Evolutionary conservation across 2,113 vertebrate genomes (phyloP).

Genomic region (Leptodactylus fuscus): DNA sequence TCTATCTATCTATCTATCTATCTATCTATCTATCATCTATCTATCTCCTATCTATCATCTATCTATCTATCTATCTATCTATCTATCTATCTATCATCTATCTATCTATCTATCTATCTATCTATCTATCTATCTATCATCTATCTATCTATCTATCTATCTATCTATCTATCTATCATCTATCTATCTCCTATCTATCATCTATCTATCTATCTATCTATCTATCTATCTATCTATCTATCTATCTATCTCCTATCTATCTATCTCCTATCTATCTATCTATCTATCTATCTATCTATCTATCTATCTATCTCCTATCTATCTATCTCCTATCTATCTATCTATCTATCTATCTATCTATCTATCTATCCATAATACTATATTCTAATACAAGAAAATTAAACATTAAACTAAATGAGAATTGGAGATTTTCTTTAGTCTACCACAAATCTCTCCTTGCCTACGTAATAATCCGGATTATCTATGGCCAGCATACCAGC

Average conservation of each 20-base stretch:
- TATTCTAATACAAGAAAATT: background rate
- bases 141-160: constrained; percentile 11
- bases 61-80: background rate
- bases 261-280: background rate
- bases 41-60: background rate
- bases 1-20: background rate
- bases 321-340: background rate
- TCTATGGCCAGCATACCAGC: background rate
- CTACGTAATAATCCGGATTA: background rate
- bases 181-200: background rate
- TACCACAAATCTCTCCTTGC: background rate
- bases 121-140: constrained; percentile 9
- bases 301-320: background rate
- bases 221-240: background rate
- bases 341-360: background rate
- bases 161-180: background rate
- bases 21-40: background rate
- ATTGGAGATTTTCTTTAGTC: background rate
- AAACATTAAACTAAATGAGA: constrained; percentile 6
- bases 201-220: background rate
- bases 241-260: background rate
- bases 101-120: background rate
- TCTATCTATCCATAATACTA: background rate
- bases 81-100: background rate
- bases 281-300: background rate